These are phyloP conservation scores for Synanthedon myopaeformis DNA, from an alignment of 2,888 invertebrate genomes.

Conservation along the genomic window DNA sequence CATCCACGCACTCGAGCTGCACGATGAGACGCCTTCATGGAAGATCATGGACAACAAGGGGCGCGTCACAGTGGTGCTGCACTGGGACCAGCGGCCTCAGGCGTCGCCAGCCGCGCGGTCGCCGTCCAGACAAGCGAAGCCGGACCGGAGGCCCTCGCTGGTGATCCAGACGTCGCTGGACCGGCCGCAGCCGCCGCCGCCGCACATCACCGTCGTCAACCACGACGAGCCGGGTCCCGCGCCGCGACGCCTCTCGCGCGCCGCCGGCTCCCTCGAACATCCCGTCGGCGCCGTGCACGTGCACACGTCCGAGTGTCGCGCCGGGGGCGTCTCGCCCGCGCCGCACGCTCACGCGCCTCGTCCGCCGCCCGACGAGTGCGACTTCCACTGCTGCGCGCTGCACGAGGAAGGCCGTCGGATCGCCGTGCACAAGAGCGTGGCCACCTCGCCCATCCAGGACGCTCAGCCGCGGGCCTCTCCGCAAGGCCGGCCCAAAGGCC, in stretches of 20 bases:
- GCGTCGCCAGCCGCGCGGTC: conserved; percentile 72
- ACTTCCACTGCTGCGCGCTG: conserved; percentile 94
- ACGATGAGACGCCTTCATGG: conserved; percentile 97
- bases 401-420: conserved; percentile 94
- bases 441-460: conserved; percentile 93
- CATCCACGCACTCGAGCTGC: conserved; percentile 93
- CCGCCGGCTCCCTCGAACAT: conserved; percentile 74
- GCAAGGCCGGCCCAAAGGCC: conserved; percentile 78
- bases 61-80: conserved; percentile 94
- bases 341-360: conserved; percentile 65
- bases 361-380: conserved; percentile 84
- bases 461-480: conserved; percentile 76
- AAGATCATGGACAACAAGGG: conserved; percentile 99
- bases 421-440: conserved; percentile 91
- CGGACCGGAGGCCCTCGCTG: conserved; percentile 75
- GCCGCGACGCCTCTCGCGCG: conserved; percentile 74
- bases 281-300: conserved; percentile 76
- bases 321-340: conserved; percentile 76
- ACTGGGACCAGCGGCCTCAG: conserved; percentile 93
- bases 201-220: conserved; percentile 94
- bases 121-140: conserved; percentile 60
- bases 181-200: conserved; percentile 76
- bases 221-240: conserved; percentile 88
- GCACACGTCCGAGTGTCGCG: conserved; percentile 84
- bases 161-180: conserved; percentile 83